Conservation (phyloP, 1,140 invertebrate genomes). For the Cataglyphis hispanica region DNA sequence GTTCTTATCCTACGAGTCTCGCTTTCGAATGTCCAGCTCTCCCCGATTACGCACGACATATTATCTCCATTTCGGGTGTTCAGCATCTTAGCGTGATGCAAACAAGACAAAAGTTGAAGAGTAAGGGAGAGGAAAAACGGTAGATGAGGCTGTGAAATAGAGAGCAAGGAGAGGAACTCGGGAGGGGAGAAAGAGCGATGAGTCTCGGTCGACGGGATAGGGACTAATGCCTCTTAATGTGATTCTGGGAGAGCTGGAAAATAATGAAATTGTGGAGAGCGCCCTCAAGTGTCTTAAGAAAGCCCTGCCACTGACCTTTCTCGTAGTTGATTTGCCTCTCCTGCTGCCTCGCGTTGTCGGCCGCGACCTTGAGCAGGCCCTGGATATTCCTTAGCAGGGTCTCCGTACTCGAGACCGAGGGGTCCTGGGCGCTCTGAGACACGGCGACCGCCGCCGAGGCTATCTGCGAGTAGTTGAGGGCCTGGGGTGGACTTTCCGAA, state of each 20-base stretch:
- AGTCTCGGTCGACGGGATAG: constrained; percentile 57
- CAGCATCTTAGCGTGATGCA: constrained; percentile 12
- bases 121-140: constrained; percentile 1
- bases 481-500: constrained; percentile 89
- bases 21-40: constrained; percentile 33
- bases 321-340: constrained; percentile 98
- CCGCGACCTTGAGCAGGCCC: constrained; percentile 97
- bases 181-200: constrained; percentile 18
- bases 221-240: constrained; percentile 84
- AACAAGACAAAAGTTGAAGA: constrained; percentile 27
- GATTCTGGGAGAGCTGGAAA: constrained; percentile 84
- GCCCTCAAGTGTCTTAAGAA: constrained; percentile 86
- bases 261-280: constrained; percentile 86
- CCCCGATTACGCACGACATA: constrained; percentile 5
- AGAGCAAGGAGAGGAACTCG: neutral
- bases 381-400: constrained; percentile 97
- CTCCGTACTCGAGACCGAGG: constrained; percentile 93
- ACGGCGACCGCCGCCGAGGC: constrained; percentile 85
- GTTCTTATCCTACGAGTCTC: neutral
- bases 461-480: constrained; percentile 91
- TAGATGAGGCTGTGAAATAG: constrained; percentile 18
- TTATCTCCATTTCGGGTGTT: constrained; percentile 26
- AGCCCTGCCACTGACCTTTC: constrained; percentile 92
- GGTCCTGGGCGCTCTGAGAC: constrained; percentile 86
- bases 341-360: constrained; percentile 97